Evolutionary conservation across 2,888 invertebrate genomes (phyloP).

Genomic region (Plebejus argus): DNA sequence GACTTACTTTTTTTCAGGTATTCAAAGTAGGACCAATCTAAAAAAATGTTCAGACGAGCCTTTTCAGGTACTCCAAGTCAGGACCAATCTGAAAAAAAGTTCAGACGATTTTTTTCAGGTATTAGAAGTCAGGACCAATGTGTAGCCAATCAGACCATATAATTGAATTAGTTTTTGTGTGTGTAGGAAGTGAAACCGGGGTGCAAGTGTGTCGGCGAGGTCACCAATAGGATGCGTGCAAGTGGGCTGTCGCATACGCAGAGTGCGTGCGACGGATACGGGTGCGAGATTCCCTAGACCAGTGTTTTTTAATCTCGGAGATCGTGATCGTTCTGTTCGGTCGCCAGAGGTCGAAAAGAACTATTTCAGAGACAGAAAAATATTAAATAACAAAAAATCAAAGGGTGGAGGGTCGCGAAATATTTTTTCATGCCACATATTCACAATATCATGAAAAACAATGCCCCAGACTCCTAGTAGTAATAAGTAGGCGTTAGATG

Average conservation of each 20-base stretch:
- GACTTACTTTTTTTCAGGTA: background rate
- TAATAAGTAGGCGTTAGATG: too few relatives aligned
- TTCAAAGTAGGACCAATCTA: background rate
- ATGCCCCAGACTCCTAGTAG: too few relatives aligned
- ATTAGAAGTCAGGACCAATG: background rate
- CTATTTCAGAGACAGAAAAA: too few relatives aligned
- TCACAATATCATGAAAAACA: too few relatives aligned
- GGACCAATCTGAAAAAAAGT: background rate
- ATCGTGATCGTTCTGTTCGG: too few relatives aligned
- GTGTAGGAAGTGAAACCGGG: conserved; percentile 70
- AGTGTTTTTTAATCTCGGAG: too few relatives aligned
- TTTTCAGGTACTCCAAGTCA: background rate
- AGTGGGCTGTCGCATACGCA: conserved; percentile 59
- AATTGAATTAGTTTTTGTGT: conserved; percentile 38
- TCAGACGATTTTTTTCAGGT: background rate
- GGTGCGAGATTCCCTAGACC: conserved; percentile 40
- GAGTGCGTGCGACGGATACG: conserved; percentile 41
- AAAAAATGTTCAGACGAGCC: too few relatives aligned
- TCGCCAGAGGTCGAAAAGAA: too few relatives aligned
- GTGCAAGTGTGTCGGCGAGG: conserved; percentile 75
- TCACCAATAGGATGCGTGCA: conserved; percentile 75
- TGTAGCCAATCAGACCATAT: background rate
- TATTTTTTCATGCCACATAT: too few relatives aligned
- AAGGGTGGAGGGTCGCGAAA: too few relatives aligned
- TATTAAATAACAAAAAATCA: too few relatives aligned